Conservation (phyloP, 2,888 invertebrate species). For the Drosophila seclusa region DNA sequence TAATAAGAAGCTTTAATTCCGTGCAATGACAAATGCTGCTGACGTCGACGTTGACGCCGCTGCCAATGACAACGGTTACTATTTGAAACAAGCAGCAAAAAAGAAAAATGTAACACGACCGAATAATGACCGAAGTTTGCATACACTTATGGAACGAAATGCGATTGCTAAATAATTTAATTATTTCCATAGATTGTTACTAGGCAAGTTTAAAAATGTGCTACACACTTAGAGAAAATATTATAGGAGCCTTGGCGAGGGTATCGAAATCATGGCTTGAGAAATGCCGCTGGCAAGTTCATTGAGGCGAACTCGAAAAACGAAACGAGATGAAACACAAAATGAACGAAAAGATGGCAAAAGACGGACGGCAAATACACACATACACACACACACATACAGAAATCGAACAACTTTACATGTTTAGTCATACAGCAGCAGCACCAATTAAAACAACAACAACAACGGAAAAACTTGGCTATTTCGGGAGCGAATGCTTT, state of each 20-base stretch:
- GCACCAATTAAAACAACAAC: slow-evolving; percentile 8
- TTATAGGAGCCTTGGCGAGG: background rate
- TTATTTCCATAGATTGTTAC: background rate
- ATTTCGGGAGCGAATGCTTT: slow-evolving; percentile 73
- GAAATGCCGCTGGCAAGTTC: slow-evolving; percentile 31
- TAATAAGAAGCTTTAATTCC: slow-evolving; percentile 29
- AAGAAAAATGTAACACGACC: slow-evolving; percentile 1
- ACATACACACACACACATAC: slow-evolving; percentile 6
- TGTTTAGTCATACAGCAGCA: slow-evolving; percentile 64
- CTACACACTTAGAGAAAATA: background rate
- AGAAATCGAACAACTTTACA: slow-evolving; percentile 31
- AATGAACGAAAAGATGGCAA: slow-evolving; percentile 10
- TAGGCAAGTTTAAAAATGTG: background rate
- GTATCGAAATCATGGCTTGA: slow-evolving; percentile 33
- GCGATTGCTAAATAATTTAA: background rate
- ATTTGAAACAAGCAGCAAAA: slow-evolving; percentile 35
- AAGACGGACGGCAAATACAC: background rate
- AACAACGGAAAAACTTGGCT: slow-evolving; percentile 58
- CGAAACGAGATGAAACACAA: slow-evolving; percentile 30
- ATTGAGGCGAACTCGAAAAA: slow-evolving; percentile 43
- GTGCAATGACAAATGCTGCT: slow-evolving; percentile 40
- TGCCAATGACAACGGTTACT: slow-evolving; percentile 50
- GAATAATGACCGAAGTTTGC: background rate
- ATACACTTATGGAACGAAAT: background rate
- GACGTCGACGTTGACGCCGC: slow-evolving; percentile 3